phyloP scores from a whole-genome alignment of 2,888 invertebrate species.

The Cyclophora albipunctata region DNA sequence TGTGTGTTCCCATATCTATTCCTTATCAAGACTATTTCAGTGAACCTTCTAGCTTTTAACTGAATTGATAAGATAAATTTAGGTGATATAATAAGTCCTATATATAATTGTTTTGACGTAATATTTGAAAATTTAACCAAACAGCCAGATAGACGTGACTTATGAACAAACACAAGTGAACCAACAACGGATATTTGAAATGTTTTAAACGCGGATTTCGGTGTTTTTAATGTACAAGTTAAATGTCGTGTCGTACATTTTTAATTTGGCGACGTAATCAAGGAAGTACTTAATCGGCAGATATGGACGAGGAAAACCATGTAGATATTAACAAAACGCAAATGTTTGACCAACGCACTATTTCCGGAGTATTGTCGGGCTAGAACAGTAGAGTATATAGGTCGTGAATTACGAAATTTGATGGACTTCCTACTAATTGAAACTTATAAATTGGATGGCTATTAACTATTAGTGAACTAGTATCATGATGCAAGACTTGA shows the following conservation, averaged over 20 bases:
- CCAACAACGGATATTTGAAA: conserved; percentile 17
- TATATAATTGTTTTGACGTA: too few species aligned
- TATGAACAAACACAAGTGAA: conserved; percentile 8
- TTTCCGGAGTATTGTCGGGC: conserved; percentile 11
- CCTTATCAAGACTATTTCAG: too few species aligned
- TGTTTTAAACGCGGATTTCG: conserved; percentile 9
- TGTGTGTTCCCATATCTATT: too few species aligned
- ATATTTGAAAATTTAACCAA: too few species aligned
- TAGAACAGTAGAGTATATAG: neutral
- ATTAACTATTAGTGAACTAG: too few species aligned
- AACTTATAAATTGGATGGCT: too few species aligned
- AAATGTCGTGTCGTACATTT: conserved; percentile 1
- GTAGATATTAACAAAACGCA: neutral
- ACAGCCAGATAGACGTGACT: neutral
- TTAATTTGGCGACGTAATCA: conserved; percentile 4
- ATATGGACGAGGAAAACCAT: conserved; percentile 10
- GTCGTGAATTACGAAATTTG: too few species aligned
- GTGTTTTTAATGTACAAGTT: neutral
- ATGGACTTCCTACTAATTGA: too few species aligned
- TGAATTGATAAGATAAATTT: too few species aligned
- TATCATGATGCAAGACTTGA: too few species aligned
- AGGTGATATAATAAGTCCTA: too few species aligned
- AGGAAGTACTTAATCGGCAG: conserved; percentile 5
- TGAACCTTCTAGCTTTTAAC: too few species aligned
- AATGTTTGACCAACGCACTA: neutral